Evolutionary conservation across 2,797 vertebrate genomes (phyloP).

Genomic region (Pelodytes ibericus): DNA sequence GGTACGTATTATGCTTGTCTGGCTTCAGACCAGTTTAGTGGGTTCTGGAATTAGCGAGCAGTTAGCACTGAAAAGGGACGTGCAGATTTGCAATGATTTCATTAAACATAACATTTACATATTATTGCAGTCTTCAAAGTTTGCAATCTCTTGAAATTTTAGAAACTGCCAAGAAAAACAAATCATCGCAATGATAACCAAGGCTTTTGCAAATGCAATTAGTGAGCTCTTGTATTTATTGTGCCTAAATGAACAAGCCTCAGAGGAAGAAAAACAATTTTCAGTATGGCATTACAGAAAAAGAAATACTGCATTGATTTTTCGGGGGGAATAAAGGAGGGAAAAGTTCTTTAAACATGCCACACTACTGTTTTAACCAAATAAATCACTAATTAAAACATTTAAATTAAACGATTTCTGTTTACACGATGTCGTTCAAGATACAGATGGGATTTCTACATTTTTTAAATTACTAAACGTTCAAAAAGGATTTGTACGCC

Average conservation of each 20-base stretch:
- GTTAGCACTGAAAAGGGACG: background rate
- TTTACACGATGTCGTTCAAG: slow-evolving; percentile 65
- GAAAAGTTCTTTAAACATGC: slow-evolving; percentile 47
- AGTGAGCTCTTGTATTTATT: slow-evolving; percentile 35
- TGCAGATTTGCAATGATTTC: slow-evolving; percentile 28
- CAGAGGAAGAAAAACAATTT: slow-evolving; percentile 48
- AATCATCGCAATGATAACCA: slow-evolving; percentile 36
- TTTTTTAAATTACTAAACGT: slow-evolving; percentile 69
- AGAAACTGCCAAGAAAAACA: slow-evolving; percentile 45
- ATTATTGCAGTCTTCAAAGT: slow-evolving; percentile 26
- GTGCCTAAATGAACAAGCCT: slow-evolving; percentile 43
- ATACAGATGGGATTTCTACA: slow-evolving; percentile 66
- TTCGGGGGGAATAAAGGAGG: background rate
- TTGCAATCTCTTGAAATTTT: slow-evolving; percentile 14
- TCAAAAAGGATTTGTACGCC: slow-evolving; percentile 69
- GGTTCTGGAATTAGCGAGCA: background rate
- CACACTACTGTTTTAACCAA: slow-evolving; percentile 52
- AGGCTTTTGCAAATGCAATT: slow-evolving; percentile 40
- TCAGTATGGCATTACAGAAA: slow-evolving; percentile 18
- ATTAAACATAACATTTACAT: slow-evolving; percentile 37
- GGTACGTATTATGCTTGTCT: background rate
- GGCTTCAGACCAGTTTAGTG: background rate
- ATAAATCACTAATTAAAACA: slow-evolving; percentile 58
- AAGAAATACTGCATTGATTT: slow-evolving; percentile 32
- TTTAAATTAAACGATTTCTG: slow-evolving; percentile 59